Percentiles rank a stretch among this genome's conserved stretches.
Evolutionary conservation across 2,113 vertebrate genomes (phyloP).

Genomic region (Condylura cristata): DNA sequence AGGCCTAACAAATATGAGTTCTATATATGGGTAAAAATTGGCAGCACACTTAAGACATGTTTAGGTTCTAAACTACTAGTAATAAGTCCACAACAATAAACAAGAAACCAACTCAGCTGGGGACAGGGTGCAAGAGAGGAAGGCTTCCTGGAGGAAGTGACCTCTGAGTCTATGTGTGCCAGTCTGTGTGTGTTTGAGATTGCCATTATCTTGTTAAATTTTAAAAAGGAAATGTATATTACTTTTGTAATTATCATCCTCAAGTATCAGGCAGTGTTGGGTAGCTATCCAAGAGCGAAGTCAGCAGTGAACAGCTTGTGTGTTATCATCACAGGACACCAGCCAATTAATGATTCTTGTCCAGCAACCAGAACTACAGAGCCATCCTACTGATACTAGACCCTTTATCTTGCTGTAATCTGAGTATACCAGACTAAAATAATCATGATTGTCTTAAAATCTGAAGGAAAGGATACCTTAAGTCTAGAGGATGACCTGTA

Average conservation of each 20-base stretch:
- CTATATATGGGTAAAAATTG: neutral
- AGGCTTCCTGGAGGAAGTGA: neutral
- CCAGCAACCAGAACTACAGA: neutral
- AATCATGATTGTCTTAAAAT: constrained; percentile 34
- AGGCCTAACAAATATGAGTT: neutral
- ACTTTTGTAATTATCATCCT: neutral
- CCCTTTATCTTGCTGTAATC: neutral
- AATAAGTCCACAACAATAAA: neutral
- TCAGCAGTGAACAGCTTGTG: neutral
- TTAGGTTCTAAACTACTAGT: neutral
- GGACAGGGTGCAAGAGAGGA: neutral
- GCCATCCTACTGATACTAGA: neutral
- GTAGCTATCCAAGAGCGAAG: neutral
- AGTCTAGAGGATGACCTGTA: neutral
- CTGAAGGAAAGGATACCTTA: neutral
- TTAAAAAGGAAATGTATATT: neutral
- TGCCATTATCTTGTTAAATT: neutral
- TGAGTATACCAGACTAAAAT: neutral
- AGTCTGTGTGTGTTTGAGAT: neutral
- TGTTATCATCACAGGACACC: neutral
- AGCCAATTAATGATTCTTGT: neutral
- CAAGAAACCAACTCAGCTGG: neutral
- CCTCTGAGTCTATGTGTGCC: neutral
- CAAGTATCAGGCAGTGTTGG: neutral
- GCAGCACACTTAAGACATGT: neutral